Percentiles rank a stretch among this genome's conserved stretches.
phyloP scores from a whole-genome alignment of 2,888 invertebrate genomes.

The Erebia epiphron region DNA sequence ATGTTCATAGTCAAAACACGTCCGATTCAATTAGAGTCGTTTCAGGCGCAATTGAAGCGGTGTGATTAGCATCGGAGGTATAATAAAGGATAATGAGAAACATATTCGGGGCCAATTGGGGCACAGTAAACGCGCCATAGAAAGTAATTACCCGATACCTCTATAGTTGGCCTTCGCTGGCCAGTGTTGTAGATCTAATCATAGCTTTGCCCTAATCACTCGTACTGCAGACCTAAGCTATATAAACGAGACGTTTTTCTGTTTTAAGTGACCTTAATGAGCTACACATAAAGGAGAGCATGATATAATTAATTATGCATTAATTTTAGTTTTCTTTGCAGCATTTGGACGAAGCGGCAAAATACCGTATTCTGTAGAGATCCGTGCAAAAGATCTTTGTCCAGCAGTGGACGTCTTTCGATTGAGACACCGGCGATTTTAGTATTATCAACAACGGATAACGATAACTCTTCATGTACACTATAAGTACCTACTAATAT shows the following conservation, averaged over 20 bases:
- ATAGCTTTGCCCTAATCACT: constrained; percentile 39
- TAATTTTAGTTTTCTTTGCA: neutral
- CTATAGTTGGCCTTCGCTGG: constrained; percentile 41
- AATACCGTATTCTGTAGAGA: no score
- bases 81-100: constrained; percentile 46
- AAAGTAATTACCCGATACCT: constrained; percentile 42
- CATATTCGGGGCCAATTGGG: constrained; percentile 44
- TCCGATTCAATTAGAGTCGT: constrained; percentile 37
- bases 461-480: neutral
- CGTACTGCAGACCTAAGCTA: constrained; percentile 35
- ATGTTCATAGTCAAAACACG: constrained; percentile 27
- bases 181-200: constrained; percentile 41
- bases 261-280: constrained; percentile 35
- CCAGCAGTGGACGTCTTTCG: no score
- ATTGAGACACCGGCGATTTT: no score
- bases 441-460: neutral
- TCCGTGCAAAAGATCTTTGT: no score
- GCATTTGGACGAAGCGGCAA: no score
- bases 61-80: constrained; percentile 41
- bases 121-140: constrained; percentile 40
- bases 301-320: neutral
- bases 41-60: constrained; percentile 39
- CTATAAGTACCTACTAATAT: neutral
- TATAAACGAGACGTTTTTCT: constrained; percentile 36
- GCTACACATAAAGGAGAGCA: constrained; percentile 24